Conservation (phyloP, 2,888 invertebrate genomes). For the Philonicus albiceps region DNA sequence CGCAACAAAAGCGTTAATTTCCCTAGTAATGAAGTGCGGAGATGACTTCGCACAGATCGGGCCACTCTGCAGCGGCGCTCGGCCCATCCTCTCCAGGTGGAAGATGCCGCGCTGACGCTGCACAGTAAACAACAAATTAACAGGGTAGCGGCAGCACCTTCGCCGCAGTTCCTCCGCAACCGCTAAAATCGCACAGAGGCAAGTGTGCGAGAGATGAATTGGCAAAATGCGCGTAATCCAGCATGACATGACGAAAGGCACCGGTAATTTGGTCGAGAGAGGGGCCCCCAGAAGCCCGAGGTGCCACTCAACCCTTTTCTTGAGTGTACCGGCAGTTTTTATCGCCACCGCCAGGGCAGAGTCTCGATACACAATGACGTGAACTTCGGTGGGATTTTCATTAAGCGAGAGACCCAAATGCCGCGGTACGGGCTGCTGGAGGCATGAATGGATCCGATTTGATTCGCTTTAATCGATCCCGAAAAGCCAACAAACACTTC, state of each 20-base stretch:
- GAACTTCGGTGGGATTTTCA: conserved; percentile 31
- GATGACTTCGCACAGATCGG: conserved; percentile 23
- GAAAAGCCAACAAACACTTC: conserved; percentile 29
- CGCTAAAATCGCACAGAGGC: neutral
- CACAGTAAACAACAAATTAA: conserved; percentile 27
- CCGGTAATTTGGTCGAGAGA: conserved; percentile 12
- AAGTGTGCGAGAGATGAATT: conserved; percentile 24
- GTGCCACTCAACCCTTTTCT: conserved; percentile 30
- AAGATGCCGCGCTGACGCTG: neutral
- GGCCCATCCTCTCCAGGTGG: neutral
- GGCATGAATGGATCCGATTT: conserved; percentile 31
- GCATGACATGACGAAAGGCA: conserved; percentile 36
- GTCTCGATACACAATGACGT: conserved; percentile 18
- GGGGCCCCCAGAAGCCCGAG: neutral
- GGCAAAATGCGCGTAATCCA: conserved; percentile 22
- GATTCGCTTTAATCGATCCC: conserved; percentile 30
- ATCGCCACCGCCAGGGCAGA: neutral
- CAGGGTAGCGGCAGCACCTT: neutral
- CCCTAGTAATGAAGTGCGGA: conserved; percentile 14
- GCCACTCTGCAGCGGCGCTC: neutral
- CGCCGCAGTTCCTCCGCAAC: neutral
- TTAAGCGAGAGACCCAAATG: neutral
- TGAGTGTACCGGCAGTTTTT: neutral
- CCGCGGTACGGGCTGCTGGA: neutral
- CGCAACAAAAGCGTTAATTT: conserved; percentile 36